Conservation (phyloP, 2,113 vertebrate genomes). For the Tachuris rubrigastra region DNA sequence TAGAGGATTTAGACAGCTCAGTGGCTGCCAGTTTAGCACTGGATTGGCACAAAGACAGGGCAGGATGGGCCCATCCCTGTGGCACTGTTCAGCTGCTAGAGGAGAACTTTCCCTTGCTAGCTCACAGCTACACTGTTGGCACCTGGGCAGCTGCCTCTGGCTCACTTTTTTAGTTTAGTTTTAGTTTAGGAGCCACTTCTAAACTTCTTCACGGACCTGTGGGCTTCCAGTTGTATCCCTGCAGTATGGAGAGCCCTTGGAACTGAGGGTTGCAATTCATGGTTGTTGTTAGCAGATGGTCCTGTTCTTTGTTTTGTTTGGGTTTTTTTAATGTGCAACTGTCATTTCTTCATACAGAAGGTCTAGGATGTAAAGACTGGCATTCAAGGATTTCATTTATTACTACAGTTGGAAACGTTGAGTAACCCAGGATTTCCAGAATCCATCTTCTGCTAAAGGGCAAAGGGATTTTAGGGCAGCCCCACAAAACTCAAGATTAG, state of each 20-base stretch:
- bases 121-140: neutral
- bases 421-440: neutral
- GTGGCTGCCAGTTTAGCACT: neutral
- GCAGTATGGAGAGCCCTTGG: neutral
- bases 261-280: neutral
- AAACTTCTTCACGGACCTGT: neutral
- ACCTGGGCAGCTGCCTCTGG: neutral
- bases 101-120: neutral
- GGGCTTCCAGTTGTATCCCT: neutral
- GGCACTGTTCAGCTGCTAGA: neutral
- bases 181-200: neutral
- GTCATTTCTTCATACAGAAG: neutral
- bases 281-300: neutral
- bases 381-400: neutral
- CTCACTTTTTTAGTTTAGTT: neutral
- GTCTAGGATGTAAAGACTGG: neutral
- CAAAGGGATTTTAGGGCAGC: neutral
- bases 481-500: neutral
- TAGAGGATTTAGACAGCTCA: neutral
- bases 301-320: neutral
- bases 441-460: neutral
- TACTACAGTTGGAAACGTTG: neutral
- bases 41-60: neutral
- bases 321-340: neutral
- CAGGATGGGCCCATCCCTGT: neutral